phyloP scores from a whole-genome alignment of 2,113 vertebrate species.

The Lycaon pictus region DNA sequence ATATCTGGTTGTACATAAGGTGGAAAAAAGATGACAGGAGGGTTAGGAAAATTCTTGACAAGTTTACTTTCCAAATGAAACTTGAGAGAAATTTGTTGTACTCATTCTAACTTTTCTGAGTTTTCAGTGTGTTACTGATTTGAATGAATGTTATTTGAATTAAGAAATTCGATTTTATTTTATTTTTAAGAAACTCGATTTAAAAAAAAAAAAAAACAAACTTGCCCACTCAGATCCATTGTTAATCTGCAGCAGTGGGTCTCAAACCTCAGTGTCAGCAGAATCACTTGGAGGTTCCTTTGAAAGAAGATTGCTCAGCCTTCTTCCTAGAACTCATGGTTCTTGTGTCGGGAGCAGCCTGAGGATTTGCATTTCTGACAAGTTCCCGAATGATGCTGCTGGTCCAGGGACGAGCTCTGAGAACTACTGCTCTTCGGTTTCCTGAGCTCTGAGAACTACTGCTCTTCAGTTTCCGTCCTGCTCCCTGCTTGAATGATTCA shows the following conservation, averaged over 20 bases:
- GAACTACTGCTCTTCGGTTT: background rate
- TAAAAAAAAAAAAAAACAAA: too few relatives aligned
- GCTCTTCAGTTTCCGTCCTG: background rate
- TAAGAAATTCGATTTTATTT: slow-evolving; percentile 3
- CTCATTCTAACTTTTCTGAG: background rate
- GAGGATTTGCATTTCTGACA: background rate
- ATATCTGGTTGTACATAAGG: background rate
- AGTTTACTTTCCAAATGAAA: slow-evolving; percentile 52
- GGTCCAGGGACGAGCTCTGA: background rate
- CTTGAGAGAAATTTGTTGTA: slow-evolving; percentile 43
- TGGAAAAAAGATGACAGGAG: background rate
- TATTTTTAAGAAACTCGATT: too few relatives aligned
- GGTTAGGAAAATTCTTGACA: background rate
- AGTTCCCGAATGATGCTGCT: background rate
- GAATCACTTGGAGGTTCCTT: background rate
- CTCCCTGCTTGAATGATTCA: slow-evolving; percentile 52
- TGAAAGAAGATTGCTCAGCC: background rate
- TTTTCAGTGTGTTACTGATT: slow-evolving; percentile 41
- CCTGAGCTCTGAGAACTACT: background rate
- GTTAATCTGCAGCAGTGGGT: background rate
- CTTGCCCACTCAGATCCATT: background rate
- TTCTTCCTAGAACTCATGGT: background rate
- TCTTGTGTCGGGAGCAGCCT: background rate
- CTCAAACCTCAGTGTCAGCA: background rate
- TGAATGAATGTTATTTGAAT: slow-evolving; percentile 21